Evolutionary conservation across 2,113 vertebrate genomes (phyloP), one percentile per base, ranked within the genome.

Genomic region (Centropristis striata): DNA sequence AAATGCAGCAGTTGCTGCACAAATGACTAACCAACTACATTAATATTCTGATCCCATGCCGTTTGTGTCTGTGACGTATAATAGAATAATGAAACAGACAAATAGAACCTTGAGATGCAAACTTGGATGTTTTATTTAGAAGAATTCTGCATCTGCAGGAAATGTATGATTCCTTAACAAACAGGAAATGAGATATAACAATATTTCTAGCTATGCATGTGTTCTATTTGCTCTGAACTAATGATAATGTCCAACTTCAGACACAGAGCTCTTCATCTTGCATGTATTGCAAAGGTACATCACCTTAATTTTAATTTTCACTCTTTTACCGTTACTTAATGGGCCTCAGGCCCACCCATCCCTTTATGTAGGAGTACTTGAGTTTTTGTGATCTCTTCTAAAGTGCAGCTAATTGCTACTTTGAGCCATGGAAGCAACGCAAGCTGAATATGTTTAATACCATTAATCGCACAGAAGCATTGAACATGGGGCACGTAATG

Each of bases 361-460:
- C 13, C 15, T 76, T 72, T 51, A 63, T 82, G 63, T 63, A 64
- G 36, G 47, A 63, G 4, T n/a, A 27, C 42, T 77, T 60, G 11
- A 46, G 21, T 80, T 70, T 72, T 74, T 74, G 10, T 42, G 23
- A 76, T 73, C 37, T 65, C n/a, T 44, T 72, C 47, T 50, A 15
- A 81, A 84, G 63, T 71, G 71, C 74, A 66, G 51, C 28, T 84
- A 87, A 87, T 85, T 83, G 76, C 67, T 81, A 74, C 78, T 82
- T 72, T 69, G n/a, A 78, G 39, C 51, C 7, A 55, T 49, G 14
- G 54, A 83, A 41, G n/a, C 44, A 49, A 77, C 39, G 57, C 9
- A 88, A 77, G 61, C 18, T 46, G 47, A 84, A 66, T 61, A 64
- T 71, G n/a, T 73, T 70, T 63, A 66, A 68, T 78, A 39, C 37